Conservation (phyloP, 1,140 invertebrate species). For the Psix sp. region DNA sequence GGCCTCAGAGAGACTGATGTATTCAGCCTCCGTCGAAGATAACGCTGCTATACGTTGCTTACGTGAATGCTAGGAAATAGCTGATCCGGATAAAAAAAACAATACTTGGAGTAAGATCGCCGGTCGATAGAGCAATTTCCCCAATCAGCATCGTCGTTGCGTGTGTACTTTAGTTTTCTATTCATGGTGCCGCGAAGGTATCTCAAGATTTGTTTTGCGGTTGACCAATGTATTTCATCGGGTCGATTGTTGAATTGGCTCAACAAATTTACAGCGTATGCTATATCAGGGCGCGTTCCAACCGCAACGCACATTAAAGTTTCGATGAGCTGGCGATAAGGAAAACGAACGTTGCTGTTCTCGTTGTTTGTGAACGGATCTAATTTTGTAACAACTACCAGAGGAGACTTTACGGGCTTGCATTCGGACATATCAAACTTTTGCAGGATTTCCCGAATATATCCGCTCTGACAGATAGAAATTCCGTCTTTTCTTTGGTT, state of each 20-base stretch:
- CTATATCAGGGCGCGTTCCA: conserved; percentile 70
- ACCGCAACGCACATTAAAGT: conserved; percentile 71
- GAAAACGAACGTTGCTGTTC: background rate
- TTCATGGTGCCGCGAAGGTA: conserved; percentile 41
- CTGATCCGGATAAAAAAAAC: background rate
- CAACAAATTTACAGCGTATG: conserved; percentile 65
- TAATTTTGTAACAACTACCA: conserved; percentile 6
- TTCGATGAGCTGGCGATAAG: conserved; percentile 64
- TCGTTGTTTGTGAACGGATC: background rate
- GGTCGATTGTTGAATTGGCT: conserved; percentile 26
- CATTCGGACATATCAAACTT: conserved; percentile 46
- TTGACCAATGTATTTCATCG: conserved; percentile 26
- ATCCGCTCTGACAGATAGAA: conserved; percentile 39
- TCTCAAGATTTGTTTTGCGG: conserved; percentile 44
- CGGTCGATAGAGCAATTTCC: conserved; percentile 47
- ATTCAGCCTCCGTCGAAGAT: conserved; percentile 74
- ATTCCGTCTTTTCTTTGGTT: background rate
- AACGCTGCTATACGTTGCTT: conserved; percentile 67
- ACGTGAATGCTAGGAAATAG: conserved; percentile 3
- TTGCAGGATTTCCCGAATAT: conserved; percentile 31
- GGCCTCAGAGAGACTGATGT: conserved; percentile 66
- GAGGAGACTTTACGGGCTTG: conserved; percentile 43
- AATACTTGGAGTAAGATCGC: conserved; percentile 59
- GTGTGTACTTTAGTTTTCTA: background rate
- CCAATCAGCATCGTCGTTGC: conserved; percentile 48